Base-by-base conservation (phyloP, 2,797 vertebrate species). In the Xyrichtys novacula region DNA sequence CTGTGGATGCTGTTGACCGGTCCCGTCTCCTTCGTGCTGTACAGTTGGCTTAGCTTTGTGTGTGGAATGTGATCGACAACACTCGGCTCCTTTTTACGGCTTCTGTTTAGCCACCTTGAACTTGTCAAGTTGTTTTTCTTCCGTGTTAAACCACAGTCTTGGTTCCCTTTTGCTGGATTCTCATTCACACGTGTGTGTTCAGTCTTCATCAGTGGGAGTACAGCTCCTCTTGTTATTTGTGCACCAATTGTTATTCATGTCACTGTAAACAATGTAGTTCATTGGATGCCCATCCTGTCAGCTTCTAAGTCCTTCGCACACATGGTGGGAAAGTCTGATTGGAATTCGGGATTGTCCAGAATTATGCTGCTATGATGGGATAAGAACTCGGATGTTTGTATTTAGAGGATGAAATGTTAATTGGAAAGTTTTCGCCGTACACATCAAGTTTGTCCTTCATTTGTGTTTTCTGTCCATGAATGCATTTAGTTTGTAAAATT, bases 31-130 rank as follows among this genome's bases (percentile, higher is more conserved):
- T 82, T 61, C 65, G 66, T 79, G 79, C 79, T 84, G 76, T 87
- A 77, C 78, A 76, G 66, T 76, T 62, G 72, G 74, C 84, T 91
- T 87, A 48, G 69, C 76, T 78, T 81, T 78, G 77, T 84, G 60
- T 80, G 70, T 85, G 80, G 69, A 88, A 82, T 64, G 77, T 85
- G 78, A 83, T 80, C 58, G 69, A 75, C 59, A 36, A 74, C 80
- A 78, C 69, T 54, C 36, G 0, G 25, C 58, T 74, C 42, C 38
- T 49, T 28, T 48, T 65, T 63, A 54, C 8, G 52, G 42, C 43
- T 76, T 76, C 67, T 46, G 36, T 52, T 62, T 44, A 31, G 36
- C 49, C 63, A 36, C 59, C 54, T 34, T 54, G 44, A 69, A 29
- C 29, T 55, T 46, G 32, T 80, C 59, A 32, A 62, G 49, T 76